Conservation (phyloP, 1,140 invertebrate species). For the roundworm (Caenorhabditis elegans) region DNA sequence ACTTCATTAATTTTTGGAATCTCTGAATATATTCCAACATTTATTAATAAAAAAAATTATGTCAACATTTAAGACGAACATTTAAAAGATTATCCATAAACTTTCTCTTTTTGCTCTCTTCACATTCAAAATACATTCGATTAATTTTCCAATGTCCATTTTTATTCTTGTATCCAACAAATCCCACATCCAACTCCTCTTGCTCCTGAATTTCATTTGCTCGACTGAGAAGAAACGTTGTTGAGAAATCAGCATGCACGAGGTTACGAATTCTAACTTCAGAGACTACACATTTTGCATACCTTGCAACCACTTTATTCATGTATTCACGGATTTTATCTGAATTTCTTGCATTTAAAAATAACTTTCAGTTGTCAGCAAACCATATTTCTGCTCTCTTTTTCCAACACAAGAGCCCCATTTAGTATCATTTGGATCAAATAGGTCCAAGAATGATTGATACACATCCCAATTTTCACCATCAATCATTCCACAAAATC, state of each 20-base stretch:
- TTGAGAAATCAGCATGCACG: background rate
- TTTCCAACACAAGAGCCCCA: background rate
- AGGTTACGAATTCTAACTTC: background rate
- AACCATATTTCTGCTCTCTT: background rate
- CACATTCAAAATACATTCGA: background rate
- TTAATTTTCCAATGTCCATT: background rate
- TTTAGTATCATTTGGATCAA: background rate
- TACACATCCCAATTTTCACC: background rate
- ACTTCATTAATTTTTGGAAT: too few relatives aligned
- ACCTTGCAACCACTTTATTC: background rate
- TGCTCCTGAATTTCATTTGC: background rate
- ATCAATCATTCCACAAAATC: background rate
- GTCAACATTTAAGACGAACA: too few relatives aligned
- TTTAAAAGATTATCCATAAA: too few relatives aligned
- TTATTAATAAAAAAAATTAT: too few relatives aligned
- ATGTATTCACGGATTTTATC: background rate
- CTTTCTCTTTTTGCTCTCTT: background rate
- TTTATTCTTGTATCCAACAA: background rate
- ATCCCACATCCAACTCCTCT: background rate
- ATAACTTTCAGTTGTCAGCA: too few relatives aligned
- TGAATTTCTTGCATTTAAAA: background rate
- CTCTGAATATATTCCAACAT: too few relatives aligned
- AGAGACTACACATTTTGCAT: background rate
- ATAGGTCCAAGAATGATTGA: background rate
- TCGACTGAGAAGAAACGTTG: background rate